Evolutionary conservation across 2,113 vertebrate genomes (phyloP).

Genomic region (Clarias magur): DNA sequence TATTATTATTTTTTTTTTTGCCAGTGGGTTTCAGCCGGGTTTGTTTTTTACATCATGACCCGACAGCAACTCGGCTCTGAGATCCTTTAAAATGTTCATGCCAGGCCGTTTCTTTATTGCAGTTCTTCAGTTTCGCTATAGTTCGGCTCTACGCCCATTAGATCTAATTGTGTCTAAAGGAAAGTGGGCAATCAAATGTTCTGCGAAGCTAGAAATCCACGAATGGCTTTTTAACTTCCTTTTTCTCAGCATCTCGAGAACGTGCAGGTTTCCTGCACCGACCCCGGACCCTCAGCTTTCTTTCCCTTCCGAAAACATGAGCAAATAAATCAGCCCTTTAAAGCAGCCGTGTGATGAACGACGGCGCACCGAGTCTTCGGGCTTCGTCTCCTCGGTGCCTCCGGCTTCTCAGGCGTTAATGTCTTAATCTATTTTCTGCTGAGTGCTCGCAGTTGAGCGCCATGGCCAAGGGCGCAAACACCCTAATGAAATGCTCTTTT

Average conservation of each 20-base stretch:
- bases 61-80: neutral
- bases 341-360: slow-evolving; percentile 51
- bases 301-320: neutral
- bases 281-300: neutral
- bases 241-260: neutral
- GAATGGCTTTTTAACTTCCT: neutral
- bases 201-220: neutral
- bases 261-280: neutral
- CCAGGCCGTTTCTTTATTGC: neutral
- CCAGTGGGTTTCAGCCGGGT: neutral
- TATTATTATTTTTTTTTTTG: neutral
- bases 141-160: neutral
- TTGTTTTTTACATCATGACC: neutral
- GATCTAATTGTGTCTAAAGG: neutral
- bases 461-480: slow-evolving; percentile 47
- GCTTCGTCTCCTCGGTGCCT: slow-evolving; percentile 31
- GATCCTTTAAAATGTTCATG: neutral
- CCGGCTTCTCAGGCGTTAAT: slow-evolving; percentile 51
- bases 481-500: slow-evolving; percentile 53
- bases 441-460: slow-evolving; percentile 35
- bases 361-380: slow-evolving; percentile 29
- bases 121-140: neutral
- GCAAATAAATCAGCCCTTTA: slow-evolving; percentile 31
- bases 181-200: neutral
- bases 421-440: slow-evolving; percentile 59